These are phyloP conservation scores for Dasypolia templi DNA, from an alignment of 2,888 invertebrate genomes.

Conservation along the genomic window DNA sequence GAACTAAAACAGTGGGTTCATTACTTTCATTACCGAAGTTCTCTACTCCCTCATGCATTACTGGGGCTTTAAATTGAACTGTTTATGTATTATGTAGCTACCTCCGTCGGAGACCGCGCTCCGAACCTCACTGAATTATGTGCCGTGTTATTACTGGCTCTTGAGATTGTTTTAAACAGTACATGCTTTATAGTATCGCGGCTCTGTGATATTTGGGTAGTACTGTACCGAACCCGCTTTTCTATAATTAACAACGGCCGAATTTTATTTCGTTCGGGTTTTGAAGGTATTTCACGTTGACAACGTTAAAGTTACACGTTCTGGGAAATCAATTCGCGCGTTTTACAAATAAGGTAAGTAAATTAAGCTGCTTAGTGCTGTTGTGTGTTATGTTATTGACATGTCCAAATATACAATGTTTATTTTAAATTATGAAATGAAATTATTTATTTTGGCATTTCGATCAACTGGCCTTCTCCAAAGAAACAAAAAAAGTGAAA, in stretches of 20 bases:
- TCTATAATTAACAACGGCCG: background rate
- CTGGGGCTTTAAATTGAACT: conserved; percentile 78
- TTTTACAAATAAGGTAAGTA: conserved; percentile 10
- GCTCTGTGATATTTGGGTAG: conserved; percentile 26
- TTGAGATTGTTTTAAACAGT: conserved; percentile 63
- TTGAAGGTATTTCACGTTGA: conserved; percentile 5
- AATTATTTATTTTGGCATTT: background rate
- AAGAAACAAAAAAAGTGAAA: conserved; percentile 13
- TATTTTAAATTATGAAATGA: background rate
- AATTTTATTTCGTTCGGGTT: conserved; percentile 1
- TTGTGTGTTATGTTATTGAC: too few relatives aligned
- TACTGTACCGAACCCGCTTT: background rate
- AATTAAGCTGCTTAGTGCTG: background rate
- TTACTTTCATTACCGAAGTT: conserved; percentile 76
- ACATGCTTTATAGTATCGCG: conserved; percentile 46
- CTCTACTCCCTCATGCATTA: conserved; percentile 72
- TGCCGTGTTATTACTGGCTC: conserved; percentile 58
- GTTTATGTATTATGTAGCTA: conserved; percentile 78
- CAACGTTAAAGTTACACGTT: conserved; percentile 7
- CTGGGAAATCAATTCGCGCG: background rate
- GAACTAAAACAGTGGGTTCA: conserved; percentile 74
- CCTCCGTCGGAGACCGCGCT: conserved; percentile 63
- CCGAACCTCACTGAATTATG: conserved; percentile 64
- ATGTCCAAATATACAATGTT: background rate
- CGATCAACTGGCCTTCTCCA: background rate